These are phyloP conservation scores for Trichosurus vulpecula DNA, from an alignment of 2,797 vertebrate species.

Conservation along the genomic window DNA sequence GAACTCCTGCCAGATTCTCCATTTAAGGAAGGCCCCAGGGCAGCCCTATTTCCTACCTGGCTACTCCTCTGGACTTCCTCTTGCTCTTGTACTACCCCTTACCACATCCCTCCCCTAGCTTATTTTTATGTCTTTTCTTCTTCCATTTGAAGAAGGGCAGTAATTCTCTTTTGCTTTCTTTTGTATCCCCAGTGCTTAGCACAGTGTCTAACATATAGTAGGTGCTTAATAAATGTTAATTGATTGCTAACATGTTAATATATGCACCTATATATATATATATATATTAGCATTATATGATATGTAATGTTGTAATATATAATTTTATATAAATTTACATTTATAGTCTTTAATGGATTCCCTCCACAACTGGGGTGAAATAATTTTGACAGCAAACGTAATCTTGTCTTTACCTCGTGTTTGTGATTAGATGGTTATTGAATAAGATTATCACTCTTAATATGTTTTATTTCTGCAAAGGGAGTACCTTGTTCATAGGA, in stretches of 20 bases:
- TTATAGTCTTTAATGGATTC: background rate
- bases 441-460: background rate
- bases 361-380: background rate
- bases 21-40: background rate
- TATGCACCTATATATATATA: background rate
- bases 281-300: background rate
- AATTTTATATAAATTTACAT: background rate
- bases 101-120: background rate
- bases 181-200: background rate
- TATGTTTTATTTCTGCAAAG: background rate
- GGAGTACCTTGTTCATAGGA: background rate
- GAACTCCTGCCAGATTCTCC: background rate
- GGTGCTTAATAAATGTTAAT: background rate
- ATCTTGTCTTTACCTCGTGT: background rate
- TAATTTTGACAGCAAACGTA: background rate
- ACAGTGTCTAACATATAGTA: background rate
- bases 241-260: background rate
- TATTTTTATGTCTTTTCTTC: background rate
- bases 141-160: background rate
- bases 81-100: background rate
- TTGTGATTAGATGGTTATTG: background rate
- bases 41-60: too few relatives aligned
- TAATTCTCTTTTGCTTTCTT: background rate
- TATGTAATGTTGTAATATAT: background rate
- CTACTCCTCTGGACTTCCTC: background rate